Percentiles rank a stretch among this genome's conserved stretches.
These are phyloP conservation scores for Tursiops truncatus DNA, from an alignment of 2,113 vertebrate species.

Conservation along the genomic window DNA sequence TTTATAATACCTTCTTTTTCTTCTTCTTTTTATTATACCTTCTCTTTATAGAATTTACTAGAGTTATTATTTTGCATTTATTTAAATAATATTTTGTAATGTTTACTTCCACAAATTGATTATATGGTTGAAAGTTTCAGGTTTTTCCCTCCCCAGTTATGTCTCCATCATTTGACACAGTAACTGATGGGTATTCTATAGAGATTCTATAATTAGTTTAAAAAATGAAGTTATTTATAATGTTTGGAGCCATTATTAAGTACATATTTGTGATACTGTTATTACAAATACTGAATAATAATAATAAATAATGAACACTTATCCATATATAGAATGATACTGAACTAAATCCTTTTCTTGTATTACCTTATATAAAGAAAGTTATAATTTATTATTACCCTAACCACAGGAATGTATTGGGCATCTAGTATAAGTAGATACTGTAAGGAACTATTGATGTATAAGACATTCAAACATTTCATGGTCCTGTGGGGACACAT, in stretches of 20 bases:
- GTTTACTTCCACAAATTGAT: not conserved
- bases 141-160: not conserved
- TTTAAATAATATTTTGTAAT: not conserved
- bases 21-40: no score
- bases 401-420: not conserved
- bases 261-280: not conserved
- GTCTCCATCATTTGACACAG: not conserved
- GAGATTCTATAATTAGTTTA: not conserved
- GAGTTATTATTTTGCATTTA: not conserved
- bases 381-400: not conserved
- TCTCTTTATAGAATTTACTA: not conserved
- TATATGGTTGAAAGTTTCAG: not conserved
- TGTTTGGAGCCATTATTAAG: not conserved
- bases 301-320: not conserved
- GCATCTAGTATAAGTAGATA: not conserved
- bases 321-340: not conserved
- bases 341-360: not conserved
- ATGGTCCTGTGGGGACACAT: not conserved
- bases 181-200: not conserved
- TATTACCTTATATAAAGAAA: not conserved
- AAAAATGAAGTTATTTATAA: not conserved
- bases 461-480: not conserved
- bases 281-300: not conserved
- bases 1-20: not conserved
- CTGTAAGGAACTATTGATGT: not conserved